Conservation (phyloP, 2,888 invertebrate genomes). For the Nephrotoma flavescens region DNA sequence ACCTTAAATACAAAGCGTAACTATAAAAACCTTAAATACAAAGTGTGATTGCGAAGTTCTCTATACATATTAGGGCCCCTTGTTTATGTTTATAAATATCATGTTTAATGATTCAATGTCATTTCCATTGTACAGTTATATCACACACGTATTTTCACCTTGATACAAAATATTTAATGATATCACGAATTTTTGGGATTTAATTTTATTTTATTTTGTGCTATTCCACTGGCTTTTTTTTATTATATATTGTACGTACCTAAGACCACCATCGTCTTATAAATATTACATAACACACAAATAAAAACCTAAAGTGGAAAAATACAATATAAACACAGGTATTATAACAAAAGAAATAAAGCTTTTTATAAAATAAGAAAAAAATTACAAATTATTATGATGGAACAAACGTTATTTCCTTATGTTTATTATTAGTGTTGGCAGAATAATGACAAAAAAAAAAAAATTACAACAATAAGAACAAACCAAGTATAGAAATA, state of each 20-base stretch:
- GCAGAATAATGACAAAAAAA: background rate
- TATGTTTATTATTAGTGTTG: background rate
- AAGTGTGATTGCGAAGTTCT: too few relatives aligned
- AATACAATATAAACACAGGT: background rate
- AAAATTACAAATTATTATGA: background rate
- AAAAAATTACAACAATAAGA: background rate
- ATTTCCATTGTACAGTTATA: background rate
- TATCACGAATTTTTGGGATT: background rate
- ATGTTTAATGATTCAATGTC: background rate
- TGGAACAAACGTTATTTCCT: background rate
- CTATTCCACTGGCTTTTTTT: background rate
- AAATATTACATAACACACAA: background rate
- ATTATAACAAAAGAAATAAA: background rate
- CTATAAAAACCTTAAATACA: too few relatives aligned
- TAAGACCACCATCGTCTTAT: background rate
- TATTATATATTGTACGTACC: background rate
- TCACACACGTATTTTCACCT: background rate
- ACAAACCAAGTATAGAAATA: background rate
- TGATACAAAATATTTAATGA: background rate
- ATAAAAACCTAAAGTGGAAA: background rate
- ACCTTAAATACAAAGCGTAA: too few relatives aligned
- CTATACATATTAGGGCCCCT: too few relatives aligned
- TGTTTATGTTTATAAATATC: too few relatives aligned
- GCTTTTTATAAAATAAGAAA: background rate
- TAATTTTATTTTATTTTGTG: background rate